Evolutionary conservation across 2,797 vertebrate species (phyloP), one percentile per base, ranked within the genome.

Genomic region (Setipinna tenuifilis): DNA sequence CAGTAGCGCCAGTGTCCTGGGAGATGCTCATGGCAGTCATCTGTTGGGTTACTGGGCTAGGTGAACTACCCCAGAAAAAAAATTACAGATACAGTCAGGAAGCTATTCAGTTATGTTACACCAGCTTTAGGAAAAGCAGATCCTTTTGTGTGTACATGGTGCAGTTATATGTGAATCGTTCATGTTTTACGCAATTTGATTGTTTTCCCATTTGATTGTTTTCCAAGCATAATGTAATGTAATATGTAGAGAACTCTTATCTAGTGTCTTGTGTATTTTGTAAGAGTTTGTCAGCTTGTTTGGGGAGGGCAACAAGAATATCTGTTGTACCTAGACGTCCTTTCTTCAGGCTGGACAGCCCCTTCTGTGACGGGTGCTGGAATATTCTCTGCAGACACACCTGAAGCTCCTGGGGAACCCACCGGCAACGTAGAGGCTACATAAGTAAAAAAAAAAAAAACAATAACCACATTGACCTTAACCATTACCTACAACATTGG

Each of bases 11-110:
- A 2, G 95, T 93, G 54, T 98, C 96, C 91, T 96, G 96, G 86
- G 96, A 97, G 93, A 98, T 97, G 95, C 96, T 98, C 97, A 97
- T 98, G 25, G 96, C 96, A 0, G 97, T 97, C 97, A 98, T 97
- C 93, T 97, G 97, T 92, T 97, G 96, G 87, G 97, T 97, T 91
- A 98, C 97, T 65, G 97, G 97, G 90, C 95, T 96, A 88, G 96
- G 95, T 59, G 95, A 96, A 59, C 95, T 95, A 86, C 92, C 87
- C 92, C 93, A 86, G 81, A 23, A 85, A 84, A 23, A 87, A 3
- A 0, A 80, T 25, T 59, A 11, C 59, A 44, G 87, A 48, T 90
- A 93, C 28, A 31, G 5, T 23, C 11, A 71, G 35, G 19, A 21
- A 19, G 41, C 31, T 2, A 6, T 78, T 78, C 19, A 78, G 65